Evolutionary conservation across 2,113 vertebrate genomes (phyloP).

Genomic region (Eretmochelys imbricata): DNA sequence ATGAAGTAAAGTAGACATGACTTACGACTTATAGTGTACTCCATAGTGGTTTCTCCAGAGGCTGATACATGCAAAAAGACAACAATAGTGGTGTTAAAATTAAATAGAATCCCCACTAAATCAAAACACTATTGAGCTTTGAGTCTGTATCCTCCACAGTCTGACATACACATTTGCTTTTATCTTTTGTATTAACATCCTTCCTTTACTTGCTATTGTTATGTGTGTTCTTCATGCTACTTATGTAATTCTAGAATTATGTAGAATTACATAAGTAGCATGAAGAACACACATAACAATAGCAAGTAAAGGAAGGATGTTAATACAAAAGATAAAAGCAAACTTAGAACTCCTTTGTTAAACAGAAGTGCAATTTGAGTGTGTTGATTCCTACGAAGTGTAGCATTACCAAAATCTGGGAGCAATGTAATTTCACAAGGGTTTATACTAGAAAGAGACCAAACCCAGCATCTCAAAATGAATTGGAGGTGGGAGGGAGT

Average conservation of each 20-base stretch:
- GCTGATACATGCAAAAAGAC: background rate
- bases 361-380: background rate
- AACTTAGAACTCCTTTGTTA: background rate
- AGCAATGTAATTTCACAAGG: background rate
- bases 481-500: background rate
- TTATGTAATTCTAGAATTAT: too few species aligned
- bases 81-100: background rate
- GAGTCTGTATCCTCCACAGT: background rate
- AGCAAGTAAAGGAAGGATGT: background rate
- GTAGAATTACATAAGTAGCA: too few species aligned
- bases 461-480: background rate
- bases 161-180: too few species aligned
- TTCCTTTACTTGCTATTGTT: too few species aligned
- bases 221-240: too few species aligned
- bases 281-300: background rate
- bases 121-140: background rate
- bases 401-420: background rate
- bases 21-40: background rate
- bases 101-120: background rate
- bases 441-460: background rate
- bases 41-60: background rate
- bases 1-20: background rate
- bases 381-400: background rate
- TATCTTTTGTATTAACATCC: too few species aligned
- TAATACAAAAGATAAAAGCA: background rate